Conservation (phyloP, 2,113 vertebrate genomes). For the Stegostoma tigrinum region DNA sequence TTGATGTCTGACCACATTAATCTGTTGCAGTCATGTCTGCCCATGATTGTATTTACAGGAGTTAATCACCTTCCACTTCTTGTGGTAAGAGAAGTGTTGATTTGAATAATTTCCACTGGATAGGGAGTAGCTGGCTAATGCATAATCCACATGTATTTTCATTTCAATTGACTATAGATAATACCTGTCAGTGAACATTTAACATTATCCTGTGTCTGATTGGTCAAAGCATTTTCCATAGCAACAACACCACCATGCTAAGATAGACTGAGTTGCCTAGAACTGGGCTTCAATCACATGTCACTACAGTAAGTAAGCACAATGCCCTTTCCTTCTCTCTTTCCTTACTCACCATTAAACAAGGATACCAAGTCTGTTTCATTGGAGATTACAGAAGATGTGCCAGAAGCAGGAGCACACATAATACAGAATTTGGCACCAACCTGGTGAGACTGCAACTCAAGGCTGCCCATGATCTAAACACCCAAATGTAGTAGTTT, state of each 20-base stretch:
- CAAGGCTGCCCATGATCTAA: background rate
- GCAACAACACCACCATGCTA: background rate
- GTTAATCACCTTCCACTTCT: too few relatives aligned
- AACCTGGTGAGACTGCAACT: background rate
- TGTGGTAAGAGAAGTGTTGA: too few relatives aligned
- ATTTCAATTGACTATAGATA: too few relatives aligned
- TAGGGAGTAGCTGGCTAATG: too few relatives aligned
- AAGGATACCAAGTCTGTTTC: background rate
- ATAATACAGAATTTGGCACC: background rate
- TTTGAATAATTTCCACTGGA: too few relatives aligned
- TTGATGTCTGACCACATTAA: too few relatives aligned
- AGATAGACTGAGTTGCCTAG: background rate
- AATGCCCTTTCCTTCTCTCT: background rate
- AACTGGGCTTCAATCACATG: background rate
- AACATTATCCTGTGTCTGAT: background rate
- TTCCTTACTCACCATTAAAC: background rate
- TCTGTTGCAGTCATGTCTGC: too few relatives aligned
- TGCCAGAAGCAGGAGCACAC: background rate
- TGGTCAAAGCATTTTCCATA: background rate
- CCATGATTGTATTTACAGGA: too few relatives aligned
- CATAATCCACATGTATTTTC: too few relatives aligned
- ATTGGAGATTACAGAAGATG: background rate
- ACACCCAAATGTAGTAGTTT: background rate
- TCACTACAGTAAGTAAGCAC: background rate
- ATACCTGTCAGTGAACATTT: too few relatives aligned